Conservation (phyloP, 2,888 invertebrate genomes). For the Pseudolycoriella hygida region DNA sequence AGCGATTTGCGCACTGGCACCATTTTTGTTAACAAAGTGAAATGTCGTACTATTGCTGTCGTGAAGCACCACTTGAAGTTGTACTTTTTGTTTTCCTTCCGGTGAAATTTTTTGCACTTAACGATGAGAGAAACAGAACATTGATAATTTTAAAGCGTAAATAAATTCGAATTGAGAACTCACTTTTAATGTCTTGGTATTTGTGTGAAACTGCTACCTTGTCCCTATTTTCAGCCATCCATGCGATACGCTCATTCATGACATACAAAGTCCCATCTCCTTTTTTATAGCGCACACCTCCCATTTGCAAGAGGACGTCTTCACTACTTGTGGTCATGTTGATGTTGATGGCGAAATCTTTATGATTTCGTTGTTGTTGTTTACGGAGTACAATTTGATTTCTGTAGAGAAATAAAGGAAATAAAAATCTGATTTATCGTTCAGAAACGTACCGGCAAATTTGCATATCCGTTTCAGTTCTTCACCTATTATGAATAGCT, state of each 20-base stretch:
- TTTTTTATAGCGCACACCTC: constrained; percentile 87
- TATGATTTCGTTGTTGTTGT: not conserved
- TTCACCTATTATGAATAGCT: no score
- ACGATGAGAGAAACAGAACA: constrained; percentile 16
- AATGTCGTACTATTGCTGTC: constrained; percentile 91
- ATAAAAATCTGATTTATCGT: no score
- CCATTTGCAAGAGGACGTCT: constrained; percentile 84
- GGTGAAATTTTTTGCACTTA: constrained; percentile 93
- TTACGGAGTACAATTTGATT: not conserved
- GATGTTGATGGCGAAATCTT: not conserved
- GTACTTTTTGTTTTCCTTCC: constrained; percentile 93
- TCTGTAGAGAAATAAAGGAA: not conserved
- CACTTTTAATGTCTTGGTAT: constrained; percentile 92
- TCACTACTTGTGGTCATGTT: constrained; percentile 77
- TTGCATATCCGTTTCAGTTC: no score
- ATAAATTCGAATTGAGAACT: constrained; percentile 19
- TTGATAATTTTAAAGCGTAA: not conserved
- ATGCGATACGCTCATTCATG: constrained; percentile 89
- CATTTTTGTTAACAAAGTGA: constrained; percentile 84
- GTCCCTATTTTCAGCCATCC: constrained; percentile 88
- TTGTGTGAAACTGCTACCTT: constrained; percentile 84
- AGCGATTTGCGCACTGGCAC: constrained; percentile 62
- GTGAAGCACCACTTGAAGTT: constrained; percentile 89
- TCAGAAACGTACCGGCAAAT: no score
- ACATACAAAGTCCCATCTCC: constrained; percentile 86